Base-by-base conservation (phyloP, 2,888 invertebrate genomes). In the Synanthedon andrenaeformis region DNA sequence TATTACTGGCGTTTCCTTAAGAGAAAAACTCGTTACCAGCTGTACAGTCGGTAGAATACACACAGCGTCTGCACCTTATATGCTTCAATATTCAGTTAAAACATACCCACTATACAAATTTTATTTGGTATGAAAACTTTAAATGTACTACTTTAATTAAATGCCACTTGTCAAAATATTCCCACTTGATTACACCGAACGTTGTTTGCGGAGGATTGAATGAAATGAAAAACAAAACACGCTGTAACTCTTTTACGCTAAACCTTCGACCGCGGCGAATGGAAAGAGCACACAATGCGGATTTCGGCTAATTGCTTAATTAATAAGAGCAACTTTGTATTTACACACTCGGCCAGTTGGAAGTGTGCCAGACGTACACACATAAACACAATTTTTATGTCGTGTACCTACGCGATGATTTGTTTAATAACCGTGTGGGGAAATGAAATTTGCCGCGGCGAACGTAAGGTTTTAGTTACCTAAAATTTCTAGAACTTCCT, bases 271-370 rank as follows among this genome's bases (percentile, higher is more conserved):
- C 64, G 69, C 62, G 65, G 63, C 64, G 78, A 81, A 82, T 83
- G 78, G 81, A 81, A 83, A 80, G 72, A 74, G 76, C 74, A 71
- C 71, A 74, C 67, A 72, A 68, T 66, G 68, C 66, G 75, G 77
- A 76, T 83, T 78, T 70, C 66, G 74, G 69, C 72, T 83, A 85
- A 86, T 85, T 85, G 82, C 75, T 80, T 85, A 85, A 86, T 85
- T 83, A 85, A 84, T 84, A 83, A 82, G 76, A 75, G 58, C 64
- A 64, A 65, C 65, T 65, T 67, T 71, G 74, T 72, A 72, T 72
- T 77, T 76, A 77, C 75, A 81, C 71, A 74, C 67, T 60, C 17
- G 69, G 69, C 70, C 74, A 70, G 70, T 69, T 82, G 82, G 83
- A 77, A 67, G 60, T 58, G 58, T 61, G 84, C 82, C 84, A 83